Percentiles rank a stretch among this genome's conserved stretches.
These are phyloP conservation scores for Intellagama lesueurii DNA, from an alignment of 2,797 vertebrate genomes.

Conservation along the genomic window DNA sequence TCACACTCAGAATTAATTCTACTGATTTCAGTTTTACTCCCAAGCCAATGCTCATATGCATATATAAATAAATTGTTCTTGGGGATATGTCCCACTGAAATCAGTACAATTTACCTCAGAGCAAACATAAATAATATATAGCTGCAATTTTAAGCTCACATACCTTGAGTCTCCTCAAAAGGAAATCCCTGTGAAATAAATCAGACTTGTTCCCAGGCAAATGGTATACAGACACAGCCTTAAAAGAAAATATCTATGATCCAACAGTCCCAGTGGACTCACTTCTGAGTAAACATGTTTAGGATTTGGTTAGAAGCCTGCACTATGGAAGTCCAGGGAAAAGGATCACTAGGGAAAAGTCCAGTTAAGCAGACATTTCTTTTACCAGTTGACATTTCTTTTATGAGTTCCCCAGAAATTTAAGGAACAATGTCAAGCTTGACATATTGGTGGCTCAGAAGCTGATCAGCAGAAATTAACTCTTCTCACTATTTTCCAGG, in stretches of 20 bases:
- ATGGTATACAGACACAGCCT: background rate
- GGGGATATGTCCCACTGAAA: background rate
- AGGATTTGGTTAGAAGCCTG: background rate
- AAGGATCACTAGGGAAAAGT: background rate
- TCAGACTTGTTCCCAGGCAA: no score
- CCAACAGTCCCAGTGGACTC: background rate
- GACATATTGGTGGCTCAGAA: background rate
- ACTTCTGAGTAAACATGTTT: no score
- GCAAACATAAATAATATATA: background rate
- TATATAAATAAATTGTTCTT: background rate
- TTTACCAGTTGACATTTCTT: background rate
- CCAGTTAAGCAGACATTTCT: background rate
- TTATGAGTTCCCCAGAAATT: background rate
- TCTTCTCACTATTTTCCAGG: constrained; percentile 56
- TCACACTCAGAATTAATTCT: background rate
- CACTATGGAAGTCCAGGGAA: background rate
- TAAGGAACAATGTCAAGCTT: background rate
- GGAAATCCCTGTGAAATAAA: no score
- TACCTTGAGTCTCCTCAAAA: no score
- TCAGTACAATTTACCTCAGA: background rate
- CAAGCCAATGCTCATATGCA: background rate
- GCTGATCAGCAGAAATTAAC: background rate
- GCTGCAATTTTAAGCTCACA: no score
- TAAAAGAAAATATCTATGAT: background rate
- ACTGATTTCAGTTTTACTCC: background rate